Conservation (phyloP, 2,888 invertebrate species). For the Drosophila neonasuta region DNA sequence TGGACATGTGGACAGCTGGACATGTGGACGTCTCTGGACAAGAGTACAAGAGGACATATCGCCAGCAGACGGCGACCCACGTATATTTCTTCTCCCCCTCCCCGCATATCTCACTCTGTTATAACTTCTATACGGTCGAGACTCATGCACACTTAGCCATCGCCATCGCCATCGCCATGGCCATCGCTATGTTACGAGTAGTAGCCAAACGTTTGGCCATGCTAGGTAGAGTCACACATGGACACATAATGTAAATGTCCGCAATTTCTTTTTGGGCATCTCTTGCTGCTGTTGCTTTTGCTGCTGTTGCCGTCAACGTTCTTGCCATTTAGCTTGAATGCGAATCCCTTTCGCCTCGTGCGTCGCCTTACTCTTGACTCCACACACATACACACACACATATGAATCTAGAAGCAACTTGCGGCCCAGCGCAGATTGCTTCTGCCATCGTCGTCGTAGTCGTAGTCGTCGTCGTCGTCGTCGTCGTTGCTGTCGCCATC, state of each 20-base stretch:
- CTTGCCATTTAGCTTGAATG: slow-evolving; percentile 78
- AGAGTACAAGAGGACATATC: slow-evolving; percentile 72
- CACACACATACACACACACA: slow-evolving; percentile 55
- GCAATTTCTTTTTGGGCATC: slow-evolving; percentile 80
- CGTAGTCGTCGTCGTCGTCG: slow-evolving; percentile 27
- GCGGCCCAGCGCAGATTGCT: slow-evolving; percentile 70
- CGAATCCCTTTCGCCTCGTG: slow-evolving; percentile 57
- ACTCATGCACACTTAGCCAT: slow-evolving; percentile 50
- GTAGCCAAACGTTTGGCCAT: slow-evolving; percentile 43
- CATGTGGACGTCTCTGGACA: slow-evolving; percentile 50
- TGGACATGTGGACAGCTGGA: slow-evolving; percentile 36
- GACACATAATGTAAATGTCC: slow-evolving; percentile 79
- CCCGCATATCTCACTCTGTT: slow-evolving; percentile 25
- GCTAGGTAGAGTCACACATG: slow-evolving; percentile 60
- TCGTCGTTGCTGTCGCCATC: slow-evolving; percentile 60
- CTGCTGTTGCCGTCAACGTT: slow-evolving; percentile 72
- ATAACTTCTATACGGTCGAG: slow-evolving; percentile 30
- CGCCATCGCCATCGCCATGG: slow-evolving; percentile 26
- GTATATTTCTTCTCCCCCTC: slow-evolving; percentile 47
- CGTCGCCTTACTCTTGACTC: slow-evolving; percentile 47
- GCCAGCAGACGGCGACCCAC: slow-evolving; percentile 69
- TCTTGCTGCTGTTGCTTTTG: slow-evolving; percentile 70
- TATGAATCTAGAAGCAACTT: slow-evolving; percentile 54
- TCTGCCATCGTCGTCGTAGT: slow-evolving; percentile 59
- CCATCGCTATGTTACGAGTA: slow-evolving; percentile 23